phyloP scores from a whole-genome alignment of 1,140 invertebrate species.

The Achroia grisella region DNA sequence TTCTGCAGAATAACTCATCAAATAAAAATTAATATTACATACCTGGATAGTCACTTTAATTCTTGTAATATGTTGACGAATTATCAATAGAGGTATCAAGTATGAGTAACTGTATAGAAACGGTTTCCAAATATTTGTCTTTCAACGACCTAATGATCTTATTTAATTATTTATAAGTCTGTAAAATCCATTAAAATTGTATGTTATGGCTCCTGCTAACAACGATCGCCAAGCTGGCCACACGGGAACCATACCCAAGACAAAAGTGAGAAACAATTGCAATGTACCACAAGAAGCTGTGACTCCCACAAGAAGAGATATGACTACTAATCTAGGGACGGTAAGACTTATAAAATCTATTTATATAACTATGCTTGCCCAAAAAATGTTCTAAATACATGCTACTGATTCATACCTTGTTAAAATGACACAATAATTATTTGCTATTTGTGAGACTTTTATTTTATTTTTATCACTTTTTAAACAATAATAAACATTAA shows the following conservation, averaged over 20 bases:
- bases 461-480: no score
- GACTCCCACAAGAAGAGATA: conserved; percentile 69
- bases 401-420: no score
- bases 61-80: neutral
- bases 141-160: neutral
- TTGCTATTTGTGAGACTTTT: no score
- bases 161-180: neutral
- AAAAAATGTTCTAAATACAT: neutral
- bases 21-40: no score
- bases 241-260: conserved; percentile 69
- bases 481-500: no score
- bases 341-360: conserved; percentile 24
- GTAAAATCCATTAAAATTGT: conserved; percentile 1
- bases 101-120: no score
- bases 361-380: neutral
- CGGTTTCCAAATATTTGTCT: neutral
- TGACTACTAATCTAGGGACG: conserved; percentile 65
- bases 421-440: no score
- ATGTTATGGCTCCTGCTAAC: conserved; percentile 68
- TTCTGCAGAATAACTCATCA: no score
- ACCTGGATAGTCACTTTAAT: no score
- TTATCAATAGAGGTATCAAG: no score
- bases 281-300: conserved; percentile 73
- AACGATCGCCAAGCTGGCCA: conserved; percentile 63
- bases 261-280: conserved; percentile 66